Conservation (phyloP, 1,140 invertebrate species). For the Drosophila watanabei region DNA sequence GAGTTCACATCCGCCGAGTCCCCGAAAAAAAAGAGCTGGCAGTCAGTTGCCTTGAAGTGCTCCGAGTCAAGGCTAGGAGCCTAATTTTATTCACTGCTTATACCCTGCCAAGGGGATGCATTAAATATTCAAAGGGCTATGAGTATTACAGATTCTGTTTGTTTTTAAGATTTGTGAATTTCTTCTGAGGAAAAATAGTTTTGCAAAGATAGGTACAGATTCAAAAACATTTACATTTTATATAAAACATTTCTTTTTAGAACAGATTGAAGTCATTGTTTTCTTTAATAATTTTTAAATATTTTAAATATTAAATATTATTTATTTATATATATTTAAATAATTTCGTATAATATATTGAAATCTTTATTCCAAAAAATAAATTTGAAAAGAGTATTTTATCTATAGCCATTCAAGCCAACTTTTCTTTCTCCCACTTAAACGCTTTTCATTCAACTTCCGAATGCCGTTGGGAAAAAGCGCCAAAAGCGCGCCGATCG, state of each 20-base stretch:
- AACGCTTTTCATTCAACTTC: slow-evolving; percentile 58
- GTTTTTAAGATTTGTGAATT: too few species aligned
- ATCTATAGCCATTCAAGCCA: background rate
- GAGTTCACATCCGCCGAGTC: slow-evolving; percentile 37
- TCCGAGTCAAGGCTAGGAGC: slow-evolving; percentile 32
- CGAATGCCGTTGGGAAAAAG: slow-evolving; percentile 45
- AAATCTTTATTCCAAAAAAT: background rate
- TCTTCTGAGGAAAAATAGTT: too few species aligned
- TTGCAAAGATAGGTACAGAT: too few species aligned
- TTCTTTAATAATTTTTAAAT: too few species aligned
- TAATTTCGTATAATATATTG: too few species aligned
- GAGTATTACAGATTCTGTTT: background rate
- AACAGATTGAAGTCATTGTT: too few species aligned
- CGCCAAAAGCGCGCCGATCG: slow-evolving; percentile 41
- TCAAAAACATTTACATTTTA: too few species aligned
- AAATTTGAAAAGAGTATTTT: background rate
- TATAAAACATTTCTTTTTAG: too few species aligned
- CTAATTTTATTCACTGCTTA: slow-evolving; percentile 16
- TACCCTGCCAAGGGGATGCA: background rate
- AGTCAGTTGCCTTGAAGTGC: slow-evolving; percentile 36
- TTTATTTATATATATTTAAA: too few species aligned
- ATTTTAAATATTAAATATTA: too few species aligned
- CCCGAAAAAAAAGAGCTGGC: background rate
- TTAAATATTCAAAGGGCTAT: background rate
- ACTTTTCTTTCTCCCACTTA: slow-evolving; percentile 27